Percentiles rank a stretch among this genome's conserved stretches.
Evolutionary conservation across 2,113 vertebrate genomes (phyloP).

Genomic region (Arothron firmamentum): DNA sequence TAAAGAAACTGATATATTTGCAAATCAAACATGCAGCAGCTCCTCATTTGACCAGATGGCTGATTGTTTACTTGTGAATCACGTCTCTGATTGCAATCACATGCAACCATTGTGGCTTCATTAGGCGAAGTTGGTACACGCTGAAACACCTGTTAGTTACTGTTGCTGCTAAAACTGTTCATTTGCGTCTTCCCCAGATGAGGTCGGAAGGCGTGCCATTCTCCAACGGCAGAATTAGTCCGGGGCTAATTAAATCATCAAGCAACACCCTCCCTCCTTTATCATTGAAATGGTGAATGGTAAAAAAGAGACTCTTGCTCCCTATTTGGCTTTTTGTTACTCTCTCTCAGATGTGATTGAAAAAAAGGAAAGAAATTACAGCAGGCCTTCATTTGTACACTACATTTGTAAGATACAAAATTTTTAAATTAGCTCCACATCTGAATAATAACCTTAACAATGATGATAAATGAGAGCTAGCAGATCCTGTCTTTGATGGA

Average conservation of each 20-base stretch:
- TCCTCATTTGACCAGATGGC: conserved; percentile 63
- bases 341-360: too few species aligned
- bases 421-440: too few species aligned
- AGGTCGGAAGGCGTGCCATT: conserved; percentile 24
- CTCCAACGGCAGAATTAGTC: conserved; percentile 49
- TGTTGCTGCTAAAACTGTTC: conserved; percentile 42
- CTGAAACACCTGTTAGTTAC: conserved; percentile 66
- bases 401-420: too few species aligned
- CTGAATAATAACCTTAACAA: too few species aligned
- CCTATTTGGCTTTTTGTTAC: too few species aligned
- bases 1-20: conserved; percentile 28
- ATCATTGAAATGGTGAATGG: neutral
- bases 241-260: conserved; percentile 56
- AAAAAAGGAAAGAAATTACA: too few species aligned
- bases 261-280: conserved; percentile 12
- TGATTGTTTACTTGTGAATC: conserved; percentile 63
- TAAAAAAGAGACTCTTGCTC: too few species aligned
- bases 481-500: too few species aligned
- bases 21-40: conserved; percentile 53
- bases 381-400: too few species aligned
- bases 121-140: conserved; percentile 55
- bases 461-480: too few species aligned
- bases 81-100: conserved; percentile 70
- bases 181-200: conserved; percentile 24
- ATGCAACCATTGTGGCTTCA: conserved; percentile 50